Conservation (phyloP, 2,797 vertebrate species). For the Ctenochaetus hawaiiensis region DNA sequence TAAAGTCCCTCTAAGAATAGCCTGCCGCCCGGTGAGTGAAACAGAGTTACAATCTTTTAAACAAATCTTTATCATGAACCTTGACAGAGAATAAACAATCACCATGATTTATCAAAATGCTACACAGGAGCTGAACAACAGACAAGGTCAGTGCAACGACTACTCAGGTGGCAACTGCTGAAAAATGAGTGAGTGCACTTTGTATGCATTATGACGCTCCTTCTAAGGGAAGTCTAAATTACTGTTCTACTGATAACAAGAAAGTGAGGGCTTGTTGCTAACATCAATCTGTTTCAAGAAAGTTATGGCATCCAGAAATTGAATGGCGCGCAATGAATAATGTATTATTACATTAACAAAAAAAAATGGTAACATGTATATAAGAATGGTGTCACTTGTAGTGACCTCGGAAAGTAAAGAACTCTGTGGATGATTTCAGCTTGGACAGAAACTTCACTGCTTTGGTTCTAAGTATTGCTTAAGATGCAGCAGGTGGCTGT, state of each 20-base stretch:
- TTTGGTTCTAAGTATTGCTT: too few relatives aligned
- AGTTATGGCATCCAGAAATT: slow-evolving; percentile 31
- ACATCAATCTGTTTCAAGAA: slow-evolving; percentile 42
- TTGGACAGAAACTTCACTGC: too few relatives aligned
- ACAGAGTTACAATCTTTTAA: slow-evolving; percentile 59
- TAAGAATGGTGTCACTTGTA: not conserved
- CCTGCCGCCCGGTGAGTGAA: slow-evolving; percentile 48
- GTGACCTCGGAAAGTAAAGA: too few relatives aligned
- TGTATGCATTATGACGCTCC: slow-evolving; percentile 49
- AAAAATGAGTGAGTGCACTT: slow-evolving; percentile 56
- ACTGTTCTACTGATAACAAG: slow-evolving; percentile 32
- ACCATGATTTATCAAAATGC: slow-evolving; percentile 63
- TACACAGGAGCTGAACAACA: slow-evolving; percentile 60
- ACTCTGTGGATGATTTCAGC: too few relatives aligned
- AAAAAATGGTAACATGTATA: too few relatives aligned
- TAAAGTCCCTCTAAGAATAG: slow-evolving; percentile 48
- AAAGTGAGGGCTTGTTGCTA: slow-evolving; percentile 8
- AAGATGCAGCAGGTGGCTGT: too few relatives aligned
- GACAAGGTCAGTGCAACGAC: slow-evolving; percentile 68
- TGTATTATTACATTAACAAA: too few relatives aligned
- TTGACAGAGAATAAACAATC: slow-evolving; percentile 67
- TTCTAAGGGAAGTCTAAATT: slow-evolving; percentile 45
- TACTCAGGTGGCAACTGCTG: slow-evolving; percentile 52
- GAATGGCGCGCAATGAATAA: slow-evolving; percentile 19
- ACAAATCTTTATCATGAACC: slow-evolving; percentile 60